Evolutionary conservation across 2,113 vertebrate species (phyloP).

Genomic region (Leptodactylus fuscus): DNA sequence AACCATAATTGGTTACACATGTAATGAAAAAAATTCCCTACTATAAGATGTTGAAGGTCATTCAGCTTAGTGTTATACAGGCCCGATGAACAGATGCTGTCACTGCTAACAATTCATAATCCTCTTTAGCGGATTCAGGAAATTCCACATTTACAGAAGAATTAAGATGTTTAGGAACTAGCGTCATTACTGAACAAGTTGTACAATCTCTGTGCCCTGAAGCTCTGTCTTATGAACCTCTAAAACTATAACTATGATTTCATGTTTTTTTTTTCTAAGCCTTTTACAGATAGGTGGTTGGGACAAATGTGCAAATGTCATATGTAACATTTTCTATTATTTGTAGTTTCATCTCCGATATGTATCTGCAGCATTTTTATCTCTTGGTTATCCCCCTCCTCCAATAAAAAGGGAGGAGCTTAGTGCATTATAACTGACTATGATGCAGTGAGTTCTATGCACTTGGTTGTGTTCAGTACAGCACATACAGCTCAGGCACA

Average conservation of each 20-base stretch:
- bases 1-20: constrained; percentile 12
- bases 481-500: no score
- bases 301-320: no score
- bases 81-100: neutral
- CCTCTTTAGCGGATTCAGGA: constrained; percentile 3
- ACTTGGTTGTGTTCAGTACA: no score
- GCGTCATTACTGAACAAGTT: neutral
- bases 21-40: neutral
- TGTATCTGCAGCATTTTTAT: no score
- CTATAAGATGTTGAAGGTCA: constrained; percentile 5
- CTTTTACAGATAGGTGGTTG: no score
- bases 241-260: neutral
- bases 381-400: no score
- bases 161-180: neutral
- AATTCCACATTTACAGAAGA: constrained; percentile 4
- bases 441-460: no score
- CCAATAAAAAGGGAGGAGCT: no score
- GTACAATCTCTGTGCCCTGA: neutral
- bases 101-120: constrained; percentile 1
- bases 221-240: neutral
- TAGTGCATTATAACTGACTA: no score
- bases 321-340: neutral
- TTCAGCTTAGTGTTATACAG: neutral
- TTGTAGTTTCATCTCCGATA: no score
- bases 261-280: neutral